Evolutionary conservation across 2,797 vertebrate species (phyloP), one percentile per base, ranked within the genome.

Genomic region (Carcharodon carcharias): DNA sequence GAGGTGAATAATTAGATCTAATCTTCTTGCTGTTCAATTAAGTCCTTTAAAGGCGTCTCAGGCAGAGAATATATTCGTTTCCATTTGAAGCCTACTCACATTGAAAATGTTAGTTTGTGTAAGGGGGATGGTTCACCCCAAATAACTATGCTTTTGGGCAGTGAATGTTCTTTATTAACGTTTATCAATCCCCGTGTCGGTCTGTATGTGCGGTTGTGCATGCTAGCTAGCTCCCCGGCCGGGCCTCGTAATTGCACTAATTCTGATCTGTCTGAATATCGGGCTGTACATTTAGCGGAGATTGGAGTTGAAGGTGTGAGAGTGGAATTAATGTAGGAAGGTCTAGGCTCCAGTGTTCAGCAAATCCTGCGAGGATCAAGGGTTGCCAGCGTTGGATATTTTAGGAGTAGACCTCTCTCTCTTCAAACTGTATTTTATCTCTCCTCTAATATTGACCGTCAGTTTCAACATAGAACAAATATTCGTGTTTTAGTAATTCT

Each of bases 251-350:
- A 95, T 95, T 95, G 45, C 67, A 77, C 67, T 95, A 71, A 95
- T 67, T 95, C 58, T 54, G 50, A 95, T 77, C 50, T 56, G 9
- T 35, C 50, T 56, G 96, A 96, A 97, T 50, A 71, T 7, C 8
- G 96, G 97, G 95, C 85, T 97, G 69, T 97, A 58, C 97, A 96
- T 97, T 97, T 97, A 97, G 92, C 96, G 87, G 67, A 77, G 94
- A 65, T 92, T 56, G 69, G 96, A 97, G 91, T 96, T 94, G 23
- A 67, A 91, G 96, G 96, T 96, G 93, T 96, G 96, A 96, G 95
- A 96, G 96, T 67, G 96, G 65, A 96, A 58, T 96, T 96, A n/a
- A 58, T 77, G 69, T 77, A 69, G 54, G 93, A 71, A 28, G 65
- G 40, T 50, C 93, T 69, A 88, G 40, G n/a, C 93, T 77, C 9